A percentile compares a stretch with the other conserved stretches of the same genome.
phyloP scores from a whole-genome alignment of 2,888 invertebrate genomes.

The Dynastes grantii region DNA sequence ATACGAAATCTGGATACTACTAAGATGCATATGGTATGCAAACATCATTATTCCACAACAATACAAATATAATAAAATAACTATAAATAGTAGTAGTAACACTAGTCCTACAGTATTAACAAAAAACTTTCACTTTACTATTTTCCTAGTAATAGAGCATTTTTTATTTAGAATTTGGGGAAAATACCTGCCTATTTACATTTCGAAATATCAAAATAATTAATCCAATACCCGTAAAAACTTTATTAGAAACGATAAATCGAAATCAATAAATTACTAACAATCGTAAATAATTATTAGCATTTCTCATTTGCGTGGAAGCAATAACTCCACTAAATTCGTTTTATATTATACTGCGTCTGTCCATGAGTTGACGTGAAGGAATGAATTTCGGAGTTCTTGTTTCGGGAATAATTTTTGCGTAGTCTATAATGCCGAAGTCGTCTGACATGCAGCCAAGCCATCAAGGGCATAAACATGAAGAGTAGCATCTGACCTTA shows the following conservation, averaged over 20 bases:
- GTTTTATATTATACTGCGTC: slow-evolving; percentile 10
- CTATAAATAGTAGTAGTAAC: too few relatives aligned
- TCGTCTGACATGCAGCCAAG: slow-evolving; percentile 32
- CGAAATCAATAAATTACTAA: slow-evolving; percentile 36
- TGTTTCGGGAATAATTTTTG: slow-evolving; percentile 32
- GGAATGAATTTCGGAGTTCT: slow-evolving; percentile 38
- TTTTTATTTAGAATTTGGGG: neutral
- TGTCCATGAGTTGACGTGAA: slow-evolving; percentile 34
- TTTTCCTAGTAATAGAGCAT: too few relatives aligned
- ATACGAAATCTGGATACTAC: too few relatives aligned
- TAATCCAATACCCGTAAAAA: slow-evolving; percentile 13
- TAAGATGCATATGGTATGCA: too few relatives aligned
- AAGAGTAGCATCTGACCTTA: slow-evolving; percentile 21
- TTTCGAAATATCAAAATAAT: slow-evolving; percentile 13
- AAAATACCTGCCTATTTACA: slow-evolving; percentile 5
- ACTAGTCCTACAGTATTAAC: too few relatives aligned
- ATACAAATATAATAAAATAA: too few relatives aligned
- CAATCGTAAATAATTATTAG: slow-evolving; percentile 31
- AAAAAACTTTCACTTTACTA: too few relatives aligned
- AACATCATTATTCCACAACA: too few relatives aligned
- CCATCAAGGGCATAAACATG: slow-evolving; percentile 27
- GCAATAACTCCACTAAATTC: slow-evolving; percentile 3
- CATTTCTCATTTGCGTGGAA: slow-evolving; percentile 35
- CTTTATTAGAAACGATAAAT: slow-evolving; percentile 28
- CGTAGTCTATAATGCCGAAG: slow-evolving; percentile 23